Evolutionary conservation across 1,140 invertebrate species (phyloP).

Genomic region (Rhyacophila brunnea): DNA sequence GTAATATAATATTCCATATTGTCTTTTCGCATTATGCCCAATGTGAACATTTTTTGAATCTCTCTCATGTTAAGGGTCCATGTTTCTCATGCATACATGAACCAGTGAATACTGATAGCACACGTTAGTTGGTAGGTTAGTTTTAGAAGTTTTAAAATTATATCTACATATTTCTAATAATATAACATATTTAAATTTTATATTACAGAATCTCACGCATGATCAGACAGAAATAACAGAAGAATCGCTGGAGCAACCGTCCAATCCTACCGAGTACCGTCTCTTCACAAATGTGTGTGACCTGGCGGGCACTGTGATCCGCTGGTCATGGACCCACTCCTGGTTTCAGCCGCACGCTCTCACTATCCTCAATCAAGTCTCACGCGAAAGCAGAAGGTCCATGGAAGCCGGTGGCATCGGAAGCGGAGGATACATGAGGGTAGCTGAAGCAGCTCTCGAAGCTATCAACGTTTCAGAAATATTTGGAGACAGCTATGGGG

Average conservation of each 20-base stretch:
- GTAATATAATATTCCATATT: background rate
- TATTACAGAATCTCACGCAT: background rate
- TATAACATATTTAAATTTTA: background rate
- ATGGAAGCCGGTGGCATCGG: background rate
- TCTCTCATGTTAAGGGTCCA: too few species aligned
- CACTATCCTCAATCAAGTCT: background rate
- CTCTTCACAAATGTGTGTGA: constrained; percentile 26
- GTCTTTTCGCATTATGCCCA: background rate
- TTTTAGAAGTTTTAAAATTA: background rate
- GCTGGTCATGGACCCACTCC: constrained; percentile 1
- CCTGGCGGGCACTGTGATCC: constrained; percentile 14
- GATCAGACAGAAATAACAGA: background rate
- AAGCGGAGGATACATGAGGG: constrained; percentile 16
- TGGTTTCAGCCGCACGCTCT: background rate
- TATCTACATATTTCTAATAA: background rate
- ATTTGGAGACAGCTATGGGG: background rate
- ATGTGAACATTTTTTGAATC: background rate
- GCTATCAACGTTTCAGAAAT: constrained; percentile 2
- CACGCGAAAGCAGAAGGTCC: background rate
- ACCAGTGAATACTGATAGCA: background rate
- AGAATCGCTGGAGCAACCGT: constrained; percentile 7
- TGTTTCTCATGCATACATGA: too few species aligned
- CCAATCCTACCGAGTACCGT: constrained; percentile 15
- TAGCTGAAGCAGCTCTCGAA: constrained; percentile 15
- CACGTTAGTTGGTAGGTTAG: background rate